Evolutionary conservation across 2,888 invertebrate species (phyloP).

Genomic region (Frankliniella intonsa): DNA sequence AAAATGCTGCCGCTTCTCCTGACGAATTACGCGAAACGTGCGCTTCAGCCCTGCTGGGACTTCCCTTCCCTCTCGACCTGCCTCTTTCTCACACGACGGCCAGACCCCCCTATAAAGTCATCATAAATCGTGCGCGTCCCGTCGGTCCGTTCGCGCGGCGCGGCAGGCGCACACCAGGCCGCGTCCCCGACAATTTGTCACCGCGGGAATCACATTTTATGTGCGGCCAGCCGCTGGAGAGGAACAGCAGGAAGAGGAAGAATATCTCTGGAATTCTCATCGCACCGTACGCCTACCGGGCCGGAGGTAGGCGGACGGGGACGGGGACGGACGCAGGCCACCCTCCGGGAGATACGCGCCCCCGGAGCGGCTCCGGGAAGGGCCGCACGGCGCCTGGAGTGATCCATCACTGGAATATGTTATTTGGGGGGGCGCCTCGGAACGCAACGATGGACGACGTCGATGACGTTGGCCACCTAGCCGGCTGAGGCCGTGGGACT

Average conservation of each 20-base stretch:
- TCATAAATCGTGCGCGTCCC: constrained; percentile 16
- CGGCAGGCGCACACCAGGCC: background rate
- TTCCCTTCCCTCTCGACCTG: background rate
- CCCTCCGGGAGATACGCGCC: background rate
- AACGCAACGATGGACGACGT: background rate
- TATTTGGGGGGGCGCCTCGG: background rate
- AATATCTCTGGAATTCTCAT: too few species aligned
- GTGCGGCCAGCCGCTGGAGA: background rate
- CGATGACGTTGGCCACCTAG: background rate
- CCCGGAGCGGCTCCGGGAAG: background rate
- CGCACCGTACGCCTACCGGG: too few species aligned
- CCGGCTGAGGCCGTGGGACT: background rate
- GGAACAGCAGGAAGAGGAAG: background rate
- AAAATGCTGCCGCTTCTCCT: background rate
- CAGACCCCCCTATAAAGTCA: background rate
- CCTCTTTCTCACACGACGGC: too few species aligned
- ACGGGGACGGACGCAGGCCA: too few species aligned
- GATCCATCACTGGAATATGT: background rate
- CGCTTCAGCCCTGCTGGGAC: too few species aligned
- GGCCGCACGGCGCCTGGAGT: background rate
- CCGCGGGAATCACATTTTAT: background rate
- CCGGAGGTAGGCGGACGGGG: too few species aligned
- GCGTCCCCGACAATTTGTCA: background rate
- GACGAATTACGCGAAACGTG: background rate
- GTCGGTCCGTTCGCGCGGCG: background rate